Conservation (phyloP, 2,888 invertebrate genomes). For the Lycaena phlaeas region DNA sequence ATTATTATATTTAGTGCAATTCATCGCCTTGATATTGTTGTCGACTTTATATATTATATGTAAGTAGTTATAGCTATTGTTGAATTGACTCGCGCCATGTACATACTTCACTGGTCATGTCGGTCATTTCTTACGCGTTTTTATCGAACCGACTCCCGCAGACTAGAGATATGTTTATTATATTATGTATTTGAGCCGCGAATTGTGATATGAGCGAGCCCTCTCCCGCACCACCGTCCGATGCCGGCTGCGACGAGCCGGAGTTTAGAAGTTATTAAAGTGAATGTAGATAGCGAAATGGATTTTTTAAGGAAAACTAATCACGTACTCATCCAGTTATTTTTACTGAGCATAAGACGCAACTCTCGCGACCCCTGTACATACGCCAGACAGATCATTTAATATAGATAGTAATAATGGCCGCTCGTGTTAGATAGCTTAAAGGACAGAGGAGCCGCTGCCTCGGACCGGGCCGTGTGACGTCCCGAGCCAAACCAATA, state of each 20-base stretch:
- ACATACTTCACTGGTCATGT: not conserved
- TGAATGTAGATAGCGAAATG: constrained; percentile 6
- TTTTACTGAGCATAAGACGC: not conserved
- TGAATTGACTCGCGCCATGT: constrained; percentile 4
- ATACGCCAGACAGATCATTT: not conserved
- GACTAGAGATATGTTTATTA: not conserved
- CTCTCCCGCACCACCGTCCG: not conserved
- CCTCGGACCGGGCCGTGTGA: too few species aligned
- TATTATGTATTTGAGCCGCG: not conserved
- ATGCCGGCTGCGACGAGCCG: not conserved
- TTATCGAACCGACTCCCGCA: too few species aligned
- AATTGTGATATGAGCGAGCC: not conserved
- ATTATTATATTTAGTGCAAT: constrained; percentile 46
- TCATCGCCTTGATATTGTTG: constrained; percentile 41
- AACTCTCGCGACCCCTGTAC: not conserved
- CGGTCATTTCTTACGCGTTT: too few species aligned
- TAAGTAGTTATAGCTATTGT: constrained; percentile 11
- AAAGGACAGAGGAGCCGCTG: too few species aligned
- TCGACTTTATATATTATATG: constrained; percentile 24
- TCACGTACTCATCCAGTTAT: not conserved
- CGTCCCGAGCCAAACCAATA: too few species aligned
- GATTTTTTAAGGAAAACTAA: not conserved
- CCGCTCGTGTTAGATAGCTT: too few species aligned
- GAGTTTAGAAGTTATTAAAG: constrained; percentile 8
- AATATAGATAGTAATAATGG: too few species aligned